Percentiles rank a stretch among this genome's conserved stretches.
Conservation (phyloP, 1,140 invertebrate species). For the Pseudomyrmex sp. region DNA sequence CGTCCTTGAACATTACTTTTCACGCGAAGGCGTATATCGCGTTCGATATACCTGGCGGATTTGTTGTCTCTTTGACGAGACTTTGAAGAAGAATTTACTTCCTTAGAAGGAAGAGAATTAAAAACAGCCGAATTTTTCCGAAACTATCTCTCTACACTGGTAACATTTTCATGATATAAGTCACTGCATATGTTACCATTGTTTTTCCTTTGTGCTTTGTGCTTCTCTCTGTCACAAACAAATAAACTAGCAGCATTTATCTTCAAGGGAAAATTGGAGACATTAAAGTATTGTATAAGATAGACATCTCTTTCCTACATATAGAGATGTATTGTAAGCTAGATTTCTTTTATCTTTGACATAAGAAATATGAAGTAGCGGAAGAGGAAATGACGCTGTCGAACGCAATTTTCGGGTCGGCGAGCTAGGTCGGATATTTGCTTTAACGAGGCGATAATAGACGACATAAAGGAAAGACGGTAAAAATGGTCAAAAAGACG, state of each 20-base stretch:
- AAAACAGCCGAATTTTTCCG: slow-evolving; percentile 38
- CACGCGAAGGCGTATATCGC: slow-evolving; percentile 35
- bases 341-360: not conserved
- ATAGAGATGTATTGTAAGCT: not conserved
- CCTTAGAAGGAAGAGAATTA: slow-evolving; percentile 3
- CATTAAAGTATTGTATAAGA: not conserved
- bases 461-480: slow-evolving; percentile 40
- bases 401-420: slow-evolving; percentile 71
- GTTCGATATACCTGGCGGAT: slow-evolving; percentile 69
- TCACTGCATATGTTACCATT: not conserved
- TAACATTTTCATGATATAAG: slow-evolving; percentile 20
- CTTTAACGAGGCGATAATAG: slow-evolving; percentile 71
- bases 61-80: slow-evolving; percentile 72
- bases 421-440: slow-evolving; percentile 77
- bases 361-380: slow-evolving; percentile 53
- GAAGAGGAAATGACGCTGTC: slow-evolving; percentile 80
- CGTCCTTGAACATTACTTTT: slow-evolving; percentile 76
- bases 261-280: not conserved
- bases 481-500: slow-evolving; percentile 33
- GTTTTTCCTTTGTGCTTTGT: not conserved
- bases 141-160: slow-evolving; percentile 7
- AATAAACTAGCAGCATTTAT: not conserved
- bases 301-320: not conserved
- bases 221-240: not conserved
- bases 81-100: slow-evolving; percentile 54